A percentile compares a stretch with the other conserved stretches of the same genome.
Conservation (phyloP, 1,140 invertebrate genomes). For the Bombus picipes region DNA sequence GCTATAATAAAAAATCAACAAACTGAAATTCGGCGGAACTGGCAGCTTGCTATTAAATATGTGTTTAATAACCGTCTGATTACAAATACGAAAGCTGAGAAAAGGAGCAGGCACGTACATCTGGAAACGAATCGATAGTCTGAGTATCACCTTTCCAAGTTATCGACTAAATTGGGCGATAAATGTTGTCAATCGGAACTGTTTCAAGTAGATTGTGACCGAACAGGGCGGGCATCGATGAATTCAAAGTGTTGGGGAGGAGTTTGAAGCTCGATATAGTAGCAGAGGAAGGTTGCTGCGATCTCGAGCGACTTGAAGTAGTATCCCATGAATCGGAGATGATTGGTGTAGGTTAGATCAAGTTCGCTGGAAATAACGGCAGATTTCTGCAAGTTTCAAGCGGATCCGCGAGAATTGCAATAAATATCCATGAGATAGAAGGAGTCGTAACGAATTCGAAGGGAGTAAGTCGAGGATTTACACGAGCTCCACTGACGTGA, state of each 20-base stretch:
- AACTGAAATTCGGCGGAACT: not conserved
- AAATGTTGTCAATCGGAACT: not conserved
- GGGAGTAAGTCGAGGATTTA: not conserved
- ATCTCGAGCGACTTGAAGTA: not conserved
- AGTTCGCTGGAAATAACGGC: not conserved
- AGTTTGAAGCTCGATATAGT: not conserved
- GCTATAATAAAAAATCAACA: conserved; percentile 21
- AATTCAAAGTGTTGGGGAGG: not conserved
- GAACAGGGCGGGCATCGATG: not conserved
- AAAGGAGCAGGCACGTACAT: not conserved
- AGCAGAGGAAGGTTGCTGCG: not conserved
- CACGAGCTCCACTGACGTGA: too few relatives aligned
- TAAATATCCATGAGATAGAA: conserved; percentile 1
- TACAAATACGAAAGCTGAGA: not conserved
- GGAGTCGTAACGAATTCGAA: not conserved
- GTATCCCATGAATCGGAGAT: conserved; percentile 2
- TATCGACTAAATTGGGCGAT: not conserved
- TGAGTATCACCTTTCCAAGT: not conserved
- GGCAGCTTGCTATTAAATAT: not conserved
- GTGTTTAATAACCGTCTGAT: not conserved
- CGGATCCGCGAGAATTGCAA: not conserved
- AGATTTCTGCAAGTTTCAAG: conserved; percentile 4
- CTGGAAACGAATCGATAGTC: not conserved
- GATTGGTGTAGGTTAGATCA: not conserved
- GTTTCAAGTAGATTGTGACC: not conserved